Conservation (phyloP, 2,113 vertebrate species). For the Tricholaema leucomelas region DNA sequence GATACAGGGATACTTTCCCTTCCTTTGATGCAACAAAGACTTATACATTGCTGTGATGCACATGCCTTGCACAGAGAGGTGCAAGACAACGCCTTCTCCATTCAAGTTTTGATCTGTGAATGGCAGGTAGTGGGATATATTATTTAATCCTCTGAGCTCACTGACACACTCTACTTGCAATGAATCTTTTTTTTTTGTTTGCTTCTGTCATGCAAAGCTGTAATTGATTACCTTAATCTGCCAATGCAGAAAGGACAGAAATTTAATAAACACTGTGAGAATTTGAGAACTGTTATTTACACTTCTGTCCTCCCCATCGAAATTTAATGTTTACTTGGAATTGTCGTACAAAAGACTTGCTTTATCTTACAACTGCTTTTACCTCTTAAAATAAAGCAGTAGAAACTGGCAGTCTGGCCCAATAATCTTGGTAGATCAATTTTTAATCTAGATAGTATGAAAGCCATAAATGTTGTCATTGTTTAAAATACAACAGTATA, state of each 20-base stretch:
- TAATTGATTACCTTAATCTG: conserved; percentile 34
- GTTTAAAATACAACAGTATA: background rate
- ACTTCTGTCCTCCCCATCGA: background rate
- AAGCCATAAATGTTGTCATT: background rate
- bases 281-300: background rate
- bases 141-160: conserved; percentile 2
- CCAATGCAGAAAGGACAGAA: background rate
- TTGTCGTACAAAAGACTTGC: background rate
- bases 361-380: background rate
- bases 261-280: background rate
- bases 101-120: background rate
- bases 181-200: background rate
- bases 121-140: background rate
- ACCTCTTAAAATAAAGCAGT: background rate
- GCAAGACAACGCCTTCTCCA: background rate
- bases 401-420: background rate
- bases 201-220: background rate
- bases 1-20: background rate
- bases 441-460: background rate
- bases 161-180: background rate
- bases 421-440: background rate
- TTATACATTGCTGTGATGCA: background rate
- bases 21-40: background rate
- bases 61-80: background rate
- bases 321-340: background rate